Conservation (phyloP, 2,888 invertebrate genomes). For the Zaprionus bogoriensis region DNA sequence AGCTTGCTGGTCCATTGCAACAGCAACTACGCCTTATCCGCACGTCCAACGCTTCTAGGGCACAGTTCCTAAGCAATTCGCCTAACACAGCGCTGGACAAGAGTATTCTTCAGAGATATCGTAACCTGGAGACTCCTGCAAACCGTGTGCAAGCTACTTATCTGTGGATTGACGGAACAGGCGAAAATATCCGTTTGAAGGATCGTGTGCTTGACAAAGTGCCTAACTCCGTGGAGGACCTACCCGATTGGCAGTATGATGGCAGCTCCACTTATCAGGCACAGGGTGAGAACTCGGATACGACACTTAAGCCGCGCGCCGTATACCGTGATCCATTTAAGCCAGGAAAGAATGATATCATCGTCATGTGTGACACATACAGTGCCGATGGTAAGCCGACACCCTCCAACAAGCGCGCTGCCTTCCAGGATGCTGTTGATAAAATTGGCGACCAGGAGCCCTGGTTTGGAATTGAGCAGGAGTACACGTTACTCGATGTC, state of each 20-base stretch:
- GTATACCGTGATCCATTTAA: constrained; percentile 92
- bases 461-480: constrained; percentile 90
- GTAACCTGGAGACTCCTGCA: constrained; percentile 86
- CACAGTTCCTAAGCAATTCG: constrained; percentile 84
- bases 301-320: constrained; percentile 89
- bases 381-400: constrained; percentile 83
- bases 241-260: constrained; percentile 90
- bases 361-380: constrained; percentile 91
- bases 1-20: constrained; percentile 56
- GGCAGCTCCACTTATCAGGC: constrained; percentile 89
- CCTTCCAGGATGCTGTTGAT: constrained; percentile 84
- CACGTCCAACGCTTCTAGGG: constrained; percentile 30
- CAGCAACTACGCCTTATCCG: constrained; percentile 68
- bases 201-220: constrained; percentile 87
- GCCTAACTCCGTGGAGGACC: constrained; percentile 85
- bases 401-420: constrained; percentile 84
- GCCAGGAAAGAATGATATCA: constrained; percentile 87
- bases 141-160: constrained; percentile 86
- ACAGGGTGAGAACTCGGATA: constrained; percentile 87
- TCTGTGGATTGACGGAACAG: constrained; percentile 90
- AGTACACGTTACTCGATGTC: constrained; percentile 85
- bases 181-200: constrained; percentile 88
- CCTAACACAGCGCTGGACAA: constrained; percentile 93
- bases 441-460: constrained; percentile 86
- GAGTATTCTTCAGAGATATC: constrained; percentile 87